Evolutionary conservation across 2,888 invertebrate genomes (phyloP), one percentile per base, ranked within the genome.

Genomic region (Eristalis intricaria): DNA sequence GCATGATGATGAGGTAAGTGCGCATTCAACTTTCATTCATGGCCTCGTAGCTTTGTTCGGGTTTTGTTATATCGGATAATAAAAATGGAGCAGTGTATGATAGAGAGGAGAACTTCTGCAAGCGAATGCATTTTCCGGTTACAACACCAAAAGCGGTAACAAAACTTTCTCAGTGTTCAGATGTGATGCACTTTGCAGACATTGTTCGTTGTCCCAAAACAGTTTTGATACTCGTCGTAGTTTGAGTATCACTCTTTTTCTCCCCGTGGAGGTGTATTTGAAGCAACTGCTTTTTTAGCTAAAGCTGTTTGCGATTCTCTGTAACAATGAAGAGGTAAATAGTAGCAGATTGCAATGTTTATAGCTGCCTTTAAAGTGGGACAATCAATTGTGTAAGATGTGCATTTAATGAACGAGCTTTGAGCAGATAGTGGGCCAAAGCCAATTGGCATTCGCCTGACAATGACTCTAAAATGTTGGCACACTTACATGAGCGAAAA

Each of bases 1-100:
- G 98, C 94, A 97, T 99, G 96, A 99, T 99, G 97, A 98, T 99
- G 96, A 95, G 99, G 95, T 95, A 93, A 90, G 91, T 91, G 77
- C 78, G 79, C 87, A 87, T 87, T 84, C 80, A 80, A 80, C 43
- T 87, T 80, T 19, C 50, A 68, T 84, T 87, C 84, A 80, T 84
- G 63, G 75, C 66, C 64, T 77, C 40, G 75, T 79, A 74, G 65
- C 75, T 76, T 83, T 79, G 71, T 83, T 76, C 68, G 69, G 32
- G 66, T 71, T 79, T 87, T 83, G 78, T 83, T 79, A 71, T 71
- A 83, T 71, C 43, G 63, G 11, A 65, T 60, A 64, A 82, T 65
- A 78, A 78, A 86, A 87, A 56, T 83, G 66, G 86, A 79, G 35
- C 79, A 68, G 65, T 65, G 60, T 13, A 29, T 15, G 19, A 19